A percentile compares a stretch with the other conserved stretches of the same genome.
Evolutionary conservation across 23 tunicate species (phyloP).

Genomic region (Botrylloides violaceus): DNA sequence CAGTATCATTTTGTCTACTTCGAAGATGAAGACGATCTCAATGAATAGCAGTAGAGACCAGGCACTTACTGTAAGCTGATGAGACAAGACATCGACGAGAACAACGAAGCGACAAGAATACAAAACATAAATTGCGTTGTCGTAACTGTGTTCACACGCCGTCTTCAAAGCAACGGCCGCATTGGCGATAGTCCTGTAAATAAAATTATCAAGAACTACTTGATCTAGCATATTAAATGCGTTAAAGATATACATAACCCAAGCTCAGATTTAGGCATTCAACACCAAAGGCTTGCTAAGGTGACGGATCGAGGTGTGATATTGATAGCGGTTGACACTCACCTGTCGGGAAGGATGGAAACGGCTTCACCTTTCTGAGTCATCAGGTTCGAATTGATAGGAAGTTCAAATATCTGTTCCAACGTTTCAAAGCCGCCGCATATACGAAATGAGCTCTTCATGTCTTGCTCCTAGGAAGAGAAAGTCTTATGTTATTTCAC

Average conservation of each 20-base stretch:
- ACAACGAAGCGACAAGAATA: slow-evolving; percentile 44
- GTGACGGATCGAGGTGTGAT: too few species aligned
- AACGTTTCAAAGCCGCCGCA: slow-evolving; percentile 60
- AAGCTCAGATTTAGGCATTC: too few species aligned
- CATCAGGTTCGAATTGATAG: slow-evolving; percentile 15
- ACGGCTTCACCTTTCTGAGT: slow-evolving; percentile 13
- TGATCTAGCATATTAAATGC: too few species aligned
- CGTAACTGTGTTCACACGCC: slow-evolving; percentile 50
- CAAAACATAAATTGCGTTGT: slow-evolving; percentile 60
- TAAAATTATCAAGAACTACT: slow-evolving; percentile 6
- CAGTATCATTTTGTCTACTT: too few species aligned
- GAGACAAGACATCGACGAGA: slow-evolving; percentile 35
- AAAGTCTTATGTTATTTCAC: too few species aligned
- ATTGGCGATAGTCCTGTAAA: slow-evolving; percentile 53
- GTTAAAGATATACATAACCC: too few species aligned
- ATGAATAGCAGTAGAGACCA: too few species aligned
- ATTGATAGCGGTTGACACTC: too few species aligned
- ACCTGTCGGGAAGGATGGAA: slow-evolving; percentile 64
- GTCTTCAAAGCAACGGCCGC: slow-evolving; percentile 49
- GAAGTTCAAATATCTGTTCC: slow-evolving; percentile 41
- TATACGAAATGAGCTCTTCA: slow-evolving; percentile 41
- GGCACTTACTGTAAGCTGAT: slow-evolving; percentile 42
- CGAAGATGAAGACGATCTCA: too few species aligned
- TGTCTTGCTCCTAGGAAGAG: slow-evolving; percentile 15
- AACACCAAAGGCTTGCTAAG: too few species aligned